phyloP scores from a whole-genome alignment of 2,888 invertebrate genomes.

The Taphrorychus bicolor region DNA sequence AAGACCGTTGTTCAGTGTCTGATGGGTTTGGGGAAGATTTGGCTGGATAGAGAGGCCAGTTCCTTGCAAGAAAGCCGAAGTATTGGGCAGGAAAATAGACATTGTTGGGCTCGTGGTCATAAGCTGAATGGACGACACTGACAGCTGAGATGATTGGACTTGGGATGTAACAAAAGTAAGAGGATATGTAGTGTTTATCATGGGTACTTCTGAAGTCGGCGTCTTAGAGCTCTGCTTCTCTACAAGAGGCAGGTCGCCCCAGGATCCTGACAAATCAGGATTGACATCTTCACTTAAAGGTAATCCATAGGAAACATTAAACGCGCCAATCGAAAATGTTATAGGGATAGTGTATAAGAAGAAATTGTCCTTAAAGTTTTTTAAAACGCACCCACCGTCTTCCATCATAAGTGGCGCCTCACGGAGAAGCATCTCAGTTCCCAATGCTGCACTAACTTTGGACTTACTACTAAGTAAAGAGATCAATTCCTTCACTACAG shows the following conservation, averaged over 20 bases:
- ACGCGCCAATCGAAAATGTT: constrained; percentile 33
- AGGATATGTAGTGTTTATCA: constrained; percentile 13
- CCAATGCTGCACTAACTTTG: constrained; percentile 1
- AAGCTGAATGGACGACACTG: constrained; percentile 21
- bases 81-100: constrained; percentile 23
- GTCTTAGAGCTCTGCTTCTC: not conserved
- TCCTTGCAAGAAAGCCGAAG: constrained; percentile 6
- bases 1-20: constrained; percentile 15
- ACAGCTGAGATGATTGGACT: constrained; percentile 17
- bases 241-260: constrained; percentile 35
- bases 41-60: constrained; percentile 8
- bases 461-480: not conserved
- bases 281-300: not conserved
- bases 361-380: constrained; percentile 42
- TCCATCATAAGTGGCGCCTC: not conserved
- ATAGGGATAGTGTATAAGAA: constrained; percentile 44
- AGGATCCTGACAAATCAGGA: constrained; percentile 8
- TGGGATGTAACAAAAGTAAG: constrained; percentile 16
- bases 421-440: constrained; percentile 39
- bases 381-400: not conserved
- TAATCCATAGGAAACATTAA: constrained; percentile 26
- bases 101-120: constrained; percentile 21
- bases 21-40: not conserved
- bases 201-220: not conserved
- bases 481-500: not conserved